Evolutionary conservation across 2,113 vertebrate genomes (phyloP).

Genomic region (Tyto alba): DNA sequence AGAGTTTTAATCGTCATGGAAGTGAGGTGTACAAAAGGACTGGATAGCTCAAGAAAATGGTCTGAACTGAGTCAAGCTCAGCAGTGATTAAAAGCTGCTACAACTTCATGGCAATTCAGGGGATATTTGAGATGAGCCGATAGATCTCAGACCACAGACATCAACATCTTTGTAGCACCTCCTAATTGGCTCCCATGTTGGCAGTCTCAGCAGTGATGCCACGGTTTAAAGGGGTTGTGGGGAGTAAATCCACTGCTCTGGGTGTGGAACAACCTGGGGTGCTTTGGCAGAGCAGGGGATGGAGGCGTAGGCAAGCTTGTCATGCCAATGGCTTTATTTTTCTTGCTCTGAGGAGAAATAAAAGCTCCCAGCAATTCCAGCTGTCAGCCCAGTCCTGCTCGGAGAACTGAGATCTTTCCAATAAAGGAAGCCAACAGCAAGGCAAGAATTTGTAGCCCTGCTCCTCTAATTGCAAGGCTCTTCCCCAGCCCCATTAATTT

Average conservation of each 20-base stretch:
- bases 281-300: neutral
- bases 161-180: constrained; percentile 24
- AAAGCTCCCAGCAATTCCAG: neutral
- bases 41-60: constrained; percentile 2
- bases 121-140: constrained; percentile 21
- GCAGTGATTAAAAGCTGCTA: constrained; percentile 42
- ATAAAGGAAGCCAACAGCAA: constrained; percentile 44
- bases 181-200: constrained; percentile 64
- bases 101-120: constrained; percentile 22
- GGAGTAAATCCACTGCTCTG: constrained; percentile 12
- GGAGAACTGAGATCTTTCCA: neutral
- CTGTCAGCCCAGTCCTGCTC: neutral
- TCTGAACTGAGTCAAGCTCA: constrained; percentile 3
- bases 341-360: constrained; percentile 27
- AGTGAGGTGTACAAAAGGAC: neutral
- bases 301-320: neutral
- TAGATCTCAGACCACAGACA: constrained; percentile 30
- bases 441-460: constrained; percentile 41
- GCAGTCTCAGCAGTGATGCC: constrained; percentile 6
- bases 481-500: constrained; percentile 43
- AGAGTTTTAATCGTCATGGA: neutral
- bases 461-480: constrained; percentile 47
- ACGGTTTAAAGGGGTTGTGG: neutral
- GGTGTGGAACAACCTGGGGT: neutral
- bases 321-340: neutral